Evolutionary conservation across 2,113 vertebrate genomes (phyloP).

Genomic region (Cyphomyrus discorhynchus): DNA sequence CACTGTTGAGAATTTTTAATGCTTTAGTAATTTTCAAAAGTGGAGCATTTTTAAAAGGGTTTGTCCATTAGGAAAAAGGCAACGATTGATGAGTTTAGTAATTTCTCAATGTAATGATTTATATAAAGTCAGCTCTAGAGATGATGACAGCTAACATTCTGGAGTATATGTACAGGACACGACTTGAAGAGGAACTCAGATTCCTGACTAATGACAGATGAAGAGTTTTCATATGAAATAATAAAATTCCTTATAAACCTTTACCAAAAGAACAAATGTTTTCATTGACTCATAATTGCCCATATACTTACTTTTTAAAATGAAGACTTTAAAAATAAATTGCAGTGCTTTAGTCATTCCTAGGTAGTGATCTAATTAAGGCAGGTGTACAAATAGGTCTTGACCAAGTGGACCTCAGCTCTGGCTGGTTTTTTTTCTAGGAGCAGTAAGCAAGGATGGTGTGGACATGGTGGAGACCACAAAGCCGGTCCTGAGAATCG

Average conservation of each 20-base stretch:
- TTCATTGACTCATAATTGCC: background rate
- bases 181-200: background rate
- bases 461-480: slow-evolving; percentile 49
- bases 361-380: background rate
- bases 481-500: slow-evolving; percentile 65
- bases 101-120: background rate
- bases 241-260: background rate
- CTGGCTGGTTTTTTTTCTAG: slow-evolving; percentile 25
- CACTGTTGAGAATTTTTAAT: background rate
- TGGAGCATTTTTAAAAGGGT: background rate
- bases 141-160: background rate
- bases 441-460: slow-evolving; percentile 11
- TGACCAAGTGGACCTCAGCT: background rate
- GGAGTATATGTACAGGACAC: background rate
- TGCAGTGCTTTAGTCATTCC: background rate
- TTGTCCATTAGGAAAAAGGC: background rate
- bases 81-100: background rate
- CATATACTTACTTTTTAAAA: background rate
- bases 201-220: background rate
- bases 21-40: background rate
- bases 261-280: background rate
- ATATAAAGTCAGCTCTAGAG: background rate
- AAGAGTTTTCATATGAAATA: background rate
- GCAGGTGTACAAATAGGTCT: background rate
- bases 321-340: background rate